Evolutionary conservation across 2,113 vertebrate species (phyloP).

Genomic region (Oreochromis spilurus): DNA sequence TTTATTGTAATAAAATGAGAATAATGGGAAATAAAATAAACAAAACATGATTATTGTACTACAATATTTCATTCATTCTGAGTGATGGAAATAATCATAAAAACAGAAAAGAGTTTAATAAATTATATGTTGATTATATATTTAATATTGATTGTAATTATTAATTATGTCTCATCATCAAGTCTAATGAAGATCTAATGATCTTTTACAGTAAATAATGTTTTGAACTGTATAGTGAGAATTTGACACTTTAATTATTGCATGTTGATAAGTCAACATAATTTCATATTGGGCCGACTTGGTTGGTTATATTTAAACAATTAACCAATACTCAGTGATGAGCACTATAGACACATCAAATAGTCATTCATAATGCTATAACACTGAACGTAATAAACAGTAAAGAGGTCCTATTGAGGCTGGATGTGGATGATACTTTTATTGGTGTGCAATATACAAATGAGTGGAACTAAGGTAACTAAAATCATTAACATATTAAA

Average conservation of each 20-base stretch:
- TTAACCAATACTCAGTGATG: background rate
- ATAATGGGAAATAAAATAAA: background rate
- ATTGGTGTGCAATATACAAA: background rate
- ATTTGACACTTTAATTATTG: background rate
- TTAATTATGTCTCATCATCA: background rate
- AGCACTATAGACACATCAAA: background rate
- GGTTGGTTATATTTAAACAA: background rate
- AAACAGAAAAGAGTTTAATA: background rate
- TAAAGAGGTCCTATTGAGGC: background rate
- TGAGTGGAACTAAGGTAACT: background rate
- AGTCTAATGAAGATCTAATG: rapidly evolving
- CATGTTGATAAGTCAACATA: background rate
- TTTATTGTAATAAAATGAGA: background rate
- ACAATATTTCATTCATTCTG: background rate
- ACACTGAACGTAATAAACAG: rapidly evolving
- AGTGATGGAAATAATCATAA: background rate
- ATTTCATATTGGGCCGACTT: background rate
- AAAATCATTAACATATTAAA: background rate
- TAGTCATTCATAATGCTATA: background rate
- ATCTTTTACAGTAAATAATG: background rate
- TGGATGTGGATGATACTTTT: background rate
- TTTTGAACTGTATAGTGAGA: background rate
- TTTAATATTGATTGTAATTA: background rate
- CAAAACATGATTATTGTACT: background rate
- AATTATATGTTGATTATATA: background rate